A percentile compares a stretch with the other conserved stretches of the same genome.
These are phyloP conservation scores for Pandion haliaetus DNA, from an alignment of 2,113 vertebrate genomes.

Conservation along the genomic window DNA sequence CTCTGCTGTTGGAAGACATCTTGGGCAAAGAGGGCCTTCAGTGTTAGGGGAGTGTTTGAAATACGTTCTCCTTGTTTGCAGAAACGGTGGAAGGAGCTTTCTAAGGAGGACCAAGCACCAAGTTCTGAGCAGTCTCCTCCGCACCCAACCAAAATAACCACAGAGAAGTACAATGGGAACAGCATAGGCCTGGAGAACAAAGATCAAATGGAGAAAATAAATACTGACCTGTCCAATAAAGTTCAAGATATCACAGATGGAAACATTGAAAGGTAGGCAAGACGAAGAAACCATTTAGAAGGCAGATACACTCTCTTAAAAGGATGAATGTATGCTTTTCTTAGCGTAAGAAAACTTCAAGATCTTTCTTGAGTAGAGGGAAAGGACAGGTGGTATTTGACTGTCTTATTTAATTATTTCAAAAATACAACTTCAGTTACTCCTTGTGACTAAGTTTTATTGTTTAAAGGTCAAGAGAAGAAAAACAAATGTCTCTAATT, in stretches of 20 bases:
- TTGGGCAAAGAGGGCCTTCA: not conserved
- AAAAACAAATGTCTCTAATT: not conserved
- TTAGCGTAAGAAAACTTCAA: not conserved
- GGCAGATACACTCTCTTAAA: not conserved
- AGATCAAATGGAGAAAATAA: slow-evolving; percentile 58
- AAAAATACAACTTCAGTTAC: not conserved
- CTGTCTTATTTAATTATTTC: not conserved
- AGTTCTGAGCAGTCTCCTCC: slow-evolving; percentile 74
- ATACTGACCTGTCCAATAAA: slow-evolving; percentile 69
- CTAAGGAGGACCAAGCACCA: slow-evolving; percentile 76
- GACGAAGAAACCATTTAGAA: not conserved
- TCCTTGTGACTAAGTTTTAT: not conserved
- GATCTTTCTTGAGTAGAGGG: not conserved
- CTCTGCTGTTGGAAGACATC: not conserved
- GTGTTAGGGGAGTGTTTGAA: not conserved
- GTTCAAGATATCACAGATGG: slow-evolving; percentile 68
- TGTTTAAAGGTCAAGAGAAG: not conserved
- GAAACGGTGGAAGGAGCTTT: slow-evolving; percentile 79
- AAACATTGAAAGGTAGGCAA: slow-evolving; percentile 77
- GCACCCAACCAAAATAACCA: slow-evolving; percentile 67
- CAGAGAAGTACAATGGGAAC: slow-evolving; percentile 82
- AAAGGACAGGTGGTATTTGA: not conserved
- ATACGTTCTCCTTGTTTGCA: slow-evolving; percentile 39
- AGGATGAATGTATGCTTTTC: not conserved
- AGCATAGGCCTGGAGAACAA: slow-evolving; percentile 70